Evolutionary conservation across 2,888 invertebrate species (phyloP).

Genomic region (Drosophila subsilvestris): DNA sequence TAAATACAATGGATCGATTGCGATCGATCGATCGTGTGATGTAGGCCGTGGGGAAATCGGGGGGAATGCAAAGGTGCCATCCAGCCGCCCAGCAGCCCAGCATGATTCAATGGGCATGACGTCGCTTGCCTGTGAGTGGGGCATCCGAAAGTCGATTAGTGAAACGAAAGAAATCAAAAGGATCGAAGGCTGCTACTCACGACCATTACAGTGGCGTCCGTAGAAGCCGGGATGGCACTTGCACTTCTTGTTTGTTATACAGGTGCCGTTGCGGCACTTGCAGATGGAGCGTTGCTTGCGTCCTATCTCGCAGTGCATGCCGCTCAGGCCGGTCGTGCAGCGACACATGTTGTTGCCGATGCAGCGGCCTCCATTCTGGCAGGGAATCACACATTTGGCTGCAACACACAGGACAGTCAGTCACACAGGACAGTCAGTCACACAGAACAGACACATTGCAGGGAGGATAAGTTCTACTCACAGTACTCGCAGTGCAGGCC

Average conservation of each 20-base stretch:
- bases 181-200: conserved; percentile 83
- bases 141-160: neutral
- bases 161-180: neutral
- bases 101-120: conserved; percentile 39
- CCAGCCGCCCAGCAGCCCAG: conserved; percentile 18
- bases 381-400: conserved; percentile 96
- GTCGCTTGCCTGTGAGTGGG: conserved; percentile 40
- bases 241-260: conserved; percentile 88
- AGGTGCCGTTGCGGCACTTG: conserved; percentile 91
- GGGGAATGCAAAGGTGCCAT: conserved; percentile 5
- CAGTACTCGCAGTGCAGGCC: conserved; percentile 96
- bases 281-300: conserved; percentile 90
- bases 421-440: neutral
- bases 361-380: conserved; percentile 95
- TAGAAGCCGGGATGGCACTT: conserved; percentile 93
- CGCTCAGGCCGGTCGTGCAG: conserved; percentile 92
- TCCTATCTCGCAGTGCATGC: conserved; percentile 96
- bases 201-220: conserved; percentile 92
- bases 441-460: neutral
- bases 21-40: conserved; percentile 6
- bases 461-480: conserved; percentile 85
- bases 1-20: conserved; percentile 37
- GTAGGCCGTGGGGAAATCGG: neutral
- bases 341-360: conserved; percentile 94
- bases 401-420: neutral